Evolutionary conservation across 2,797 vertebrate species (phyloP).

Genomic region (Forpus xanthops): DNA sequence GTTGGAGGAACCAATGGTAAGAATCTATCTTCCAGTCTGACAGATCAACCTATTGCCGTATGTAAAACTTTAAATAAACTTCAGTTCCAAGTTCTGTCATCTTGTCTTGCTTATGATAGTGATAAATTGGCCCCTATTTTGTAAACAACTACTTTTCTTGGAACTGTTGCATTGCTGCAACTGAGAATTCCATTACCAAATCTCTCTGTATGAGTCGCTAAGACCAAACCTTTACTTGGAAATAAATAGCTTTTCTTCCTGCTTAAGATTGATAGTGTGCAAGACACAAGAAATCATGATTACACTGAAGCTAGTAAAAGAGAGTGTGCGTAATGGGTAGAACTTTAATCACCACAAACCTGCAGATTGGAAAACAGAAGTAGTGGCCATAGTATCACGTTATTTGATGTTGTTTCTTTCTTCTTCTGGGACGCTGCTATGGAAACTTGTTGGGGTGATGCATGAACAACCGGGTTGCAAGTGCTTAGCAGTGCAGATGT

Average conservation of each 20-base stretch:
- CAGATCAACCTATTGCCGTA: conserved; percentile 79
- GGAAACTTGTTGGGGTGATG: conserved; percentile 58
- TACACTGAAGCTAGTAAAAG: neutral
- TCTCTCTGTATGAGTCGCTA: neutral
- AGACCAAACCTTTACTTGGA: neutral
- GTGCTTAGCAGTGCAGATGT: conserved; percentile 60
- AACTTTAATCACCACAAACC: neutral
- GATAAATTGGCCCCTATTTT: conserved; percentile 71
- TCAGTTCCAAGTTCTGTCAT: conserved; percentile 71
- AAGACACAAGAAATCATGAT: neutral
- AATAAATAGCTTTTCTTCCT: neutral
- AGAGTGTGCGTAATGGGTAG: neutral
- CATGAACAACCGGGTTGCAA: conserved; percentile 60
- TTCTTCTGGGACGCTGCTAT: conserved; percentile 40
- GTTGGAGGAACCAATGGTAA: conserved; percentile 79
- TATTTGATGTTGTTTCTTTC: conserved; percentile 47
- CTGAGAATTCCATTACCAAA: neutral
- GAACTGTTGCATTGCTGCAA: conserved; percentile 18
- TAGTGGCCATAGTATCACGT: conserved; percentile 65
- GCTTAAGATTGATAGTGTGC: neutral
- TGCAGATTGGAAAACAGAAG: conserved; percentile 15
- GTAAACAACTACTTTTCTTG: conserved; percentile 16
- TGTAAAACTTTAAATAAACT: conserved; percentile 74
- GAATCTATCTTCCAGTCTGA: conserved; percentile 77
- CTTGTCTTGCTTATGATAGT: conserved; percentile 57